phyloP scores from a whole-genome alignment of 1,140 invertebrate species.

The Drosophila fuyamai region DNA sequence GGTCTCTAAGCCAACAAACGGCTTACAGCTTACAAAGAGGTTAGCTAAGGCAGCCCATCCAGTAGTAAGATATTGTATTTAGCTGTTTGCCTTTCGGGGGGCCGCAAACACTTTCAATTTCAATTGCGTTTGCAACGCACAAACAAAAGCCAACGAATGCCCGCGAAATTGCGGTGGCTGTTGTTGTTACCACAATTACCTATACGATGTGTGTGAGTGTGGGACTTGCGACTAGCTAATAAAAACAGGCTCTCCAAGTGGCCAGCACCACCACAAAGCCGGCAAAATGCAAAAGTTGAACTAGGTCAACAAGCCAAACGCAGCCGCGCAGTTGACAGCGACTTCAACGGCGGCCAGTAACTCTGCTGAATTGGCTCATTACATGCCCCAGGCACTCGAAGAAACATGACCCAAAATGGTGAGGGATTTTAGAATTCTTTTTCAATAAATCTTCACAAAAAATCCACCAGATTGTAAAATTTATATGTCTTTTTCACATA shows the following conservation, averaged over 20 bases:
- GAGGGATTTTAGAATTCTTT: not conserved
- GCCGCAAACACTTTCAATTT: conserved; percentile 75
- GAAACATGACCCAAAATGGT: conserved; percentile 7
- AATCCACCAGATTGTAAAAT: too few species aligned
- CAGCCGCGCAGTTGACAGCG: conserved; percentile 54
- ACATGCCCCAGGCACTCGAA: conserved; percentile 32
- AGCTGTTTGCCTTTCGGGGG: conserved; percentile 31
- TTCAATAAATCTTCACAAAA: not conserved
- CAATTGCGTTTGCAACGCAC: conserved; percentile 69
- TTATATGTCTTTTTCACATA: too few species aligned
- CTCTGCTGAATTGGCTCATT: conserved; percentile 42
- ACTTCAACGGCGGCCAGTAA: conserved; percentile 27
- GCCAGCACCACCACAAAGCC: conserved; percentile 56
- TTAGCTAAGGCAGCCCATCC: conserved; percentile 29
- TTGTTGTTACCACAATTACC: conserved; percentile 25
- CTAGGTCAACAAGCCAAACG: conserved; percentile 83
- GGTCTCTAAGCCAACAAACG: conserved; percentile 23
- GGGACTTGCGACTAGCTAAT: conserved; percentile 69
- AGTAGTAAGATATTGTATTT: conserved; percentile 46
- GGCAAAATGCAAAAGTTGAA: conserved; percentile 84
- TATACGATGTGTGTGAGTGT: conserved; percentile 5
- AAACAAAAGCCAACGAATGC: conserved; percentile 41
- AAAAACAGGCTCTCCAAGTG: conserved; percentile 73
- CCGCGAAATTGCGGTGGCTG: conserved; percentile 63
- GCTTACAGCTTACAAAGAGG: conserved; percentile 14